These are phyloP conservation scores for Spongia lamella DNA, from an alignment of 37 sponge, comb jelly and placozoan genomes.

Conservation along the genomic window DNA sequence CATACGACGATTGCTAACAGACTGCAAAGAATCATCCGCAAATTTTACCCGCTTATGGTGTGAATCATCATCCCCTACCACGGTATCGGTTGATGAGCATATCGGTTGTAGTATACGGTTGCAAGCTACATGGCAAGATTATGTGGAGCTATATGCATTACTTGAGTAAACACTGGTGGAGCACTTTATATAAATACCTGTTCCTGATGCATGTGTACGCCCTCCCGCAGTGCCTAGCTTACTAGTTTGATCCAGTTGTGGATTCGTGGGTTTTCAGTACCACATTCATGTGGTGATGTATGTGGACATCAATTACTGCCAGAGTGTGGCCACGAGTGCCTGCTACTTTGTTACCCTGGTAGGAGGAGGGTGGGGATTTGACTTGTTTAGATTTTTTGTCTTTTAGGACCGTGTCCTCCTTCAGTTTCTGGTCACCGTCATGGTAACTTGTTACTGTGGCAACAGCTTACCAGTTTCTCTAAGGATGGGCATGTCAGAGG, in stretches of 20 bases:
- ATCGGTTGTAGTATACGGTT: too few relatives aligned
- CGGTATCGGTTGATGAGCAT: too few relatives aligned
- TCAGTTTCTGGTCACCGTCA: constrained; percentile 82
- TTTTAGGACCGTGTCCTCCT: constrained; percentile 91
- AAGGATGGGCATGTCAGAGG: constrained; percentile 87
- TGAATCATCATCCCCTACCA: background rate
- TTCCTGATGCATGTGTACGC: too few relatives aligned
- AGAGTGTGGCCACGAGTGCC: constrained; percentile 84
- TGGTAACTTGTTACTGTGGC: constrained; percentile 77
- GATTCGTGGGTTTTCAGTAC: constrained; percentile 90
- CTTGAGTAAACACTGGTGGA: too few relatives aligned
- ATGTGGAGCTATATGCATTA: too few relatives aligned
- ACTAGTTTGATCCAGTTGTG: constrained; percentile 75
- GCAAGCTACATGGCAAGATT: too few relatives aligned
- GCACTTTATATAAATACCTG: too few relatives aligned
- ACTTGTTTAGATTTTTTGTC: background rate
- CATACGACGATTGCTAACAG: background rate
- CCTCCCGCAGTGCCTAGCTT: too few relatives aligned
- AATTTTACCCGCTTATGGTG: constrained; percentile 43
- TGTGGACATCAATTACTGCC: constrained; percentile 75
- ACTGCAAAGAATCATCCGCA: constrained; percentile 30
- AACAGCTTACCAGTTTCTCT: constrained; percentile 31
- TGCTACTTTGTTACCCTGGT: constrained; percentile 94
- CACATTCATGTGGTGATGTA: constrained; percentile 94
- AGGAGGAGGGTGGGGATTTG: background rate